Base-by-base conservation (phyloP, 2,888 invertebrate species). In the Strigamia crassipes region DNA sequence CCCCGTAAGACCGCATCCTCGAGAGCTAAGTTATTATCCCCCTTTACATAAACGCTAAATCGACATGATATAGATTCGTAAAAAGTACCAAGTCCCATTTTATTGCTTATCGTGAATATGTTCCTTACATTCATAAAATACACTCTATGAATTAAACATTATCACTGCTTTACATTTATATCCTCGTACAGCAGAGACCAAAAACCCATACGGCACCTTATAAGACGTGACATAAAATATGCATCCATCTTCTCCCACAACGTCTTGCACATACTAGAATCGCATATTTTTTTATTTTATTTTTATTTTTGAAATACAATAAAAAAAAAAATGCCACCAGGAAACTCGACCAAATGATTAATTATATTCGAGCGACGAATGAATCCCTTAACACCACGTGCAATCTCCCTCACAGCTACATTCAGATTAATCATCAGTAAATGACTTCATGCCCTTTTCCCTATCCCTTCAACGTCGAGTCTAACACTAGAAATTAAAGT, bases 151-250 rank as follows among this genome's bases (percentile, higher is more conserved):
- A 73, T 73, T 73, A 73, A 31, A 73, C 73, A 73, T 73, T 73
- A 73, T 73, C 73, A 73, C 73, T 73, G 27, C 73, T 73, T 73
- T 73, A 73, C 73, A 73, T 73, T 73, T 73, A 73, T 73, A 73
- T n/a, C 73, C 73, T 73, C 73, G 27, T 73, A 73, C 13, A 15
- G 27, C 73, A 73, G 31, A 73, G 73, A 73, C 73, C 73, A 27
- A 73, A 73, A 73, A 73, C 27, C 73, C 15, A 73, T 73, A 73
- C 73, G 27, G 73, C 73, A 73, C 27, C 73, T 73, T 73, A 73
- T 73, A 73, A 73, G 73, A 73, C 73, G 73, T 73, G 73, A 73
- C 73, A 73, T 73, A 73, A 73, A 73, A 73, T 73, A 73, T 73
- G 73, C 73, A 73, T 73, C 73, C 31, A 73, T 27, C 73, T 31